Evolutionary conservation across 2,888 invertebrate species (phyloP), one percentile per base, ranked within the genome.

Genomic region (Lamproptera curius): DNA sequence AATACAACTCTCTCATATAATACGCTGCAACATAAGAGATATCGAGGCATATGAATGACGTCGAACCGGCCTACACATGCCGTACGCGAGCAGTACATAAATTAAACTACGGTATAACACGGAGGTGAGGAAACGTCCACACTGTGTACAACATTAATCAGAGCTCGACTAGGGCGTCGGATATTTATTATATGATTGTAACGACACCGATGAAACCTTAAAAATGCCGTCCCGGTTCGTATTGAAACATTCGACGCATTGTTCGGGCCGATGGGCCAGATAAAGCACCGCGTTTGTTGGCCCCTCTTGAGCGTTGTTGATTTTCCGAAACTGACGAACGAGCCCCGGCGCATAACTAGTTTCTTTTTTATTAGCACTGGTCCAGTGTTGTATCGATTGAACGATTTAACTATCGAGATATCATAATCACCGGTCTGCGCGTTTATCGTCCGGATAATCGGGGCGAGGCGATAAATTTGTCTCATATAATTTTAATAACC

Each of bases 101-200:
- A 85, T 85, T 77, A 81, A 73, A 63, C 70, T 77, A 80, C 76
- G 72, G 67, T 76, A 78, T 75, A 81, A 83, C 75, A 75, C 60
- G 67, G 64, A 78, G 71, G 69, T 73, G 70, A 77, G 84, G 78
- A 76, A 75, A 77, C 77, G 79, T n/a, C 71, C 65, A 70, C 67
- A 57, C 70, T 75, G 73, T 85, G 84, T 84, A 79, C 76, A 70
- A 83, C 85, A 86, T 87, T 86, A 87, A 87, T 87, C 87, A 87
- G 84, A 74, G 72, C 79, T 76, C 67, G 75, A 80, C 81, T 84
- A 82, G 83, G 84, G 85, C 83, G 85, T 80, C 83, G 76, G 81
- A 83, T 84, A 87, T 86, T 85, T 86, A 84, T 86, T 86, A 84
- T 77, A 86, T 85, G 85, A 85, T 85, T 85, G 85, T 86, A 81